These are phyloP conservation scores for Peromyscus nudipes DNA, from an alignment of 2,797 vertebrate species.

Conservation along the genomic window DNA sequence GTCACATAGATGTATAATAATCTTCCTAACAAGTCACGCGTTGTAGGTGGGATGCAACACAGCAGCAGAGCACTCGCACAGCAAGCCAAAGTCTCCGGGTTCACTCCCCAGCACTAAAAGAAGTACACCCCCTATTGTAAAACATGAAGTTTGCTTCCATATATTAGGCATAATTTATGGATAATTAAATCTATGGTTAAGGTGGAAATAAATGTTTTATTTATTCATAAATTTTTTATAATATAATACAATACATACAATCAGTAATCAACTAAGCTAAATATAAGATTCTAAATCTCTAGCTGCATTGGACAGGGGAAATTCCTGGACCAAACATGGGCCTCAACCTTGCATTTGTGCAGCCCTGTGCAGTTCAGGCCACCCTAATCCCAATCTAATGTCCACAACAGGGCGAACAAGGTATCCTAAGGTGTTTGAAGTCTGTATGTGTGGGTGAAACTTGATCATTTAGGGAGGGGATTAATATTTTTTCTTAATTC, in stretches of 20 bases:
- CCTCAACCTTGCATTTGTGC: rapidly evolving
- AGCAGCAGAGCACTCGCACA: not conserved
- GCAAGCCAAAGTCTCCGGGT: not conserved
- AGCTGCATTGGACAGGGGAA: not conserved
- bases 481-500: not conserved
- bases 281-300: not conserved
- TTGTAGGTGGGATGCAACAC: not conserved
- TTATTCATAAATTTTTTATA: not conserved
- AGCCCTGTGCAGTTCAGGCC: not conserved
- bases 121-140: not conserved
- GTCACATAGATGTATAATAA: not conserved
- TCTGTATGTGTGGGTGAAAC: not conserved
- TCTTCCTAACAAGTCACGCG: not conserved
- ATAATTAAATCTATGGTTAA: not conserved
- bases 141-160: not conserved
- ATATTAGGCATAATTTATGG: not conserved
- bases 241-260: not conserved
- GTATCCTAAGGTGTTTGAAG: not conserved
- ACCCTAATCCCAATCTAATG: not conserved
- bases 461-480: not conserved
- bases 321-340: not conserved
- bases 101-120: not conserved
- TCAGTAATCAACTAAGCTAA: not conserved
- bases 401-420: not conserved
- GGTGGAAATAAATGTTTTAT: not conserved